Evolutionary conservation across 2,888 invertebrate genomes (phyloP), one percentile per base, ranked within the genome.

Genomic region (Drosophila atripex): DNA sequence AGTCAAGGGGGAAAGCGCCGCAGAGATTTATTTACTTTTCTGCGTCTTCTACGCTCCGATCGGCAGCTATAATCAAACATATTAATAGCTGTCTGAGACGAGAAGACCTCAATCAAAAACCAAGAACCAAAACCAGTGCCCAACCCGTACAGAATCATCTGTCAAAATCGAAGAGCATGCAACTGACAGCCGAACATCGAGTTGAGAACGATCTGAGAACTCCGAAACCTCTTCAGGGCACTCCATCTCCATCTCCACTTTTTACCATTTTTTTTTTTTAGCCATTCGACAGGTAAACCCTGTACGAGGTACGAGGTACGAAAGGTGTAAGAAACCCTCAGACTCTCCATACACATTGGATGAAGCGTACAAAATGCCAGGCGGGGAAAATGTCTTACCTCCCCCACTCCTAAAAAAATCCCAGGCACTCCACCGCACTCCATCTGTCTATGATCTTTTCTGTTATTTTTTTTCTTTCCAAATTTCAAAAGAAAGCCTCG

Each of bases 91-190:
- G 71, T 73, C 80, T 69, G 66, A 41, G 60, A 55, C 71, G 35
- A 54, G 73, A 84, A 56, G 76, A 84, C 80, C 84, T 71, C 80
- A 88, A 88, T 86, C 88, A 84, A 72, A 47, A 47, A 21, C n/a
- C 53, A 23, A 49, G 12, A 23, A 23, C 32, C 54, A 53, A 38
- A 39, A 45, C n/a, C 68, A 32, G 30, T 28, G 49, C 54, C 63
- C 52, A 63, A 50, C 59, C 74, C 71, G 75, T 73, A 73, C 59
- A 69, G 47, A 76, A 74, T 85, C 86, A 88, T 83, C 88, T 85
- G 88, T 85, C 84, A 85, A 88, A 86, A 85, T 83, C 84, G 88
- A 78, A 71, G 84, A 86, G 75, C 86, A 79, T 84, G 86, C 76
- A 84, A 84, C 84, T 72, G 83, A 87, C 88, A 86, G 78, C 73